Evolutionary conservation across 2,113 vertebrate genomes (phyloP).

Genomic region (Sylvilagus bachmani): DNA sequence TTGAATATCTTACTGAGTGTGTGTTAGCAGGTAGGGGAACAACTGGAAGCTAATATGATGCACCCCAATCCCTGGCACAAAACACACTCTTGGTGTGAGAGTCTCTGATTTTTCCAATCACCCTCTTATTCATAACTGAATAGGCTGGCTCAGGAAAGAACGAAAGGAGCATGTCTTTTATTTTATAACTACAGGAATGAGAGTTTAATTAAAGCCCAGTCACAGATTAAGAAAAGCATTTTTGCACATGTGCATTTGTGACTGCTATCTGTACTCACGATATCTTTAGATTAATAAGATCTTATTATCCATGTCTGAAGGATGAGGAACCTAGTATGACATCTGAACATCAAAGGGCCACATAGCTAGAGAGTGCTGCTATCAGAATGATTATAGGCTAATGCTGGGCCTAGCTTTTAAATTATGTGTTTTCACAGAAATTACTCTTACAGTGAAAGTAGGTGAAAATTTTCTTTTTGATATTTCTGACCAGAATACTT

Average conservation of each 20-base stretch:
- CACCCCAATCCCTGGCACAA: accelerated
- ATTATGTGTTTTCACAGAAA: background rate
- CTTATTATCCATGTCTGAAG: background rate
- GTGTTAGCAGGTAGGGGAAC: background rate
- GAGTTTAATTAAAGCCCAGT: background rate
- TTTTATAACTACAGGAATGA: background rate
- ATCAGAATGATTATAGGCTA: background rate
- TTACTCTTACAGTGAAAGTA: background rate
- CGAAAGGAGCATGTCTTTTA: background rate
- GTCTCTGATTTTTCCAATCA: background rate
- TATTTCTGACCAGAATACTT: background rate
- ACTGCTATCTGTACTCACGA: background rate
- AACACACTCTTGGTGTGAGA: background rate
- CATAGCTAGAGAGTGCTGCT: background rate
- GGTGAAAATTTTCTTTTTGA: accelerated
- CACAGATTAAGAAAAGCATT: background rate
- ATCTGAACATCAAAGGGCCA: background rate
- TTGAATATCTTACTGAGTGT: background rate
- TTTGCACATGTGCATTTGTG: background rate
- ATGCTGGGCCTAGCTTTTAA: background rate
- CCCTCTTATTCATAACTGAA: background rate
- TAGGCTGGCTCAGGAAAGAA: background rate
- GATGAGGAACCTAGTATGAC: background rate
- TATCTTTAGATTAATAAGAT: background rate
- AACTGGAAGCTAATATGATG: accelerated